Conservation (phyloP, 1,140 invertebrate genomes). For the Drosophila simulans region DNA sequence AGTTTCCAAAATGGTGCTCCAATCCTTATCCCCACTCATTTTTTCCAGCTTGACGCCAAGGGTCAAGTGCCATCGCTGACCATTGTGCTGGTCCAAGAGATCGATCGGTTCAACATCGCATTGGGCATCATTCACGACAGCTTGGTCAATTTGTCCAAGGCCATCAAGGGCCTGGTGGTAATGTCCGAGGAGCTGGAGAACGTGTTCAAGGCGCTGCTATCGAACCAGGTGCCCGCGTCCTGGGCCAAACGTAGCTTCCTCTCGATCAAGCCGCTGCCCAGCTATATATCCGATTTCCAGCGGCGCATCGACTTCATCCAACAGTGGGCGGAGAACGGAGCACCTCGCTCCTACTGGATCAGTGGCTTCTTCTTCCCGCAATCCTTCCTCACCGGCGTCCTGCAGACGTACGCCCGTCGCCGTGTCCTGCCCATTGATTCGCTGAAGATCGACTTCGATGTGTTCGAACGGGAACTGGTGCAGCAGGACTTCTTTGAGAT, state of each 20-base stretch:
- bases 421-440: constrained; percentile 94
- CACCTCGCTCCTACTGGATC: constrained; percentile 94
- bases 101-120: constrained; percentile 93
- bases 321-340: constrained; percentile 89
- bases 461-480: constrained; percentile 86
- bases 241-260: constrained; percentile 94
- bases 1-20: too few species aligned
- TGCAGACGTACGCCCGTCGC: constrained; percentile 94
- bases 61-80: constrained; percentile 91
- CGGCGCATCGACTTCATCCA: constrained; percentile 92
- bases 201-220: constrained; percentile 91
- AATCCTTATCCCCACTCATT: not conserved
- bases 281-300: constrained; percentile 92
- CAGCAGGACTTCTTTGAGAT: constrained; percentile 88
- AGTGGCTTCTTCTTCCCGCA: constrained; percentile 96
- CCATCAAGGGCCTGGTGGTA: constrained; percentile 93
- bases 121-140: constrained; percentile 89
- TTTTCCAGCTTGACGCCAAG: constrained; percentile 86
- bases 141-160: constrained; percentile 91
- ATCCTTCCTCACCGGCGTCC: constrained; percentile 93
- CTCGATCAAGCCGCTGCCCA: constrained; percentile 92
- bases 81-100: constrained; percentile 93
- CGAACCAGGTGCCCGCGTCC: constrained; percentile 91
- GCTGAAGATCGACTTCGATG: constrained; percentile 91
- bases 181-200: constrained; percentile 95